Evolutionary conservation across 2,797 vertebrate species (phyloP).

Genomic region (Sebastes umbrosus): DNA sequence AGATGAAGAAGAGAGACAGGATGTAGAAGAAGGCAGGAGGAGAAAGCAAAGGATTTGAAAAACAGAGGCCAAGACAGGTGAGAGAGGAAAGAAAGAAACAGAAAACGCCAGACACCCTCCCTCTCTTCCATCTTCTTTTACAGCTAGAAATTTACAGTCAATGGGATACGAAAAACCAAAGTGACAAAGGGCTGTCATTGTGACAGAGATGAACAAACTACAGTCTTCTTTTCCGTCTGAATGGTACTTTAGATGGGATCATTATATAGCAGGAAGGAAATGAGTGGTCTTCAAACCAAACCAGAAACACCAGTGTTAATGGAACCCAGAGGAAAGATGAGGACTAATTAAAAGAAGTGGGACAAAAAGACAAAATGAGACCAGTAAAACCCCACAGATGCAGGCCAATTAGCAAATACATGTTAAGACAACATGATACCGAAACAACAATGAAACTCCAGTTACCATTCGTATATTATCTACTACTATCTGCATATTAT

Average conservation of each 20-base stretch:
- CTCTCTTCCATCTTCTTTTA: not conserved
- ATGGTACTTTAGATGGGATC: not conserved
- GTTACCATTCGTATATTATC: not conserved
- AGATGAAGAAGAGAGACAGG: too few species aligned
- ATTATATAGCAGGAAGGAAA: not conserved
- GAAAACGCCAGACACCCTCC: not conserved
- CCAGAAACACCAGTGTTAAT: conserved; percentile 15
- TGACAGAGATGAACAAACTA: not conserved
- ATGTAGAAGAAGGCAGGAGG: not conserved
- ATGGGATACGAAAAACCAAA: not conserved
- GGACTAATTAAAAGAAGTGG: conserved; percentile 8
- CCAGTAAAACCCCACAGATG: not conserved
- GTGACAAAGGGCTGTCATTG: not conserved
- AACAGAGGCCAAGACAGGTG: not conserved
- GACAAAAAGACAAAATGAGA: not conserved
- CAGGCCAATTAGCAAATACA: not conserved
- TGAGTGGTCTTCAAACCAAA: conserved; percentile 14
- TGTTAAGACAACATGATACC: not conserved
- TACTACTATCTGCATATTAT: not conserved
- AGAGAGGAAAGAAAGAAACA: not conserved
- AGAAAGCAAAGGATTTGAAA: not conserved
- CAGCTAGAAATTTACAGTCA: not conserved
- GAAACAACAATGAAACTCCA: not conserved
- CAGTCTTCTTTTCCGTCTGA: not conserved
- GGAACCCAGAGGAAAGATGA: conserved; percentile 6